These are phyloP conservation scores for Andrena dorsata DNA, from an alignment of 2,888 invertebrate species.

Conservation along the genomic window DNA sequence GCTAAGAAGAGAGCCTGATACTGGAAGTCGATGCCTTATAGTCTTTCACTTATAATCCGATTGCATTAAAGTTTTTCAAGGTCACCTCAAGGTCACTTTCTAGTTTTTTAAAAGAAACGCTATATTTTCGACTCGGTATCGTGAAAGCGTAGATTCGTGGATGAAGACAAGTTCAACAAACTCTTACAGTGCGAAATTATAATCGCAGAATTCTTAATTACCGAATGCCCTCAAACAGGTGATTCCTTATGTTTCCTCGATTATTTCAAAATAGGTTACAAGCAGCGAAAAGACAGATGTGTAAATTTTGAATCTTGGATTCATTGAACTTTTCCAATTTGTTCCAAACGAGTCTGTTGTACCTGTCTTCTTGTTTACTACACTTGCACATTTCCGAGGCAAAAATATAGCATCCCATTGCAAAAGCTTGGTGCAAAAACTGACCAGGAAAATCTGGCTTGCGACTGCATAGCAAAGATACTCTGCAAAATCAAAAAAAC, in stretches of 20 bases:
- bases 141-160: background rate
- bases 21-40: background rate
- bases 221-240: no score
- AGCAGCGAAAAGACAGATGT: no score
- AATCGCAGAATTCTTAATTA: no score
- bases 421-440: no score
- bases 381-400: no score
- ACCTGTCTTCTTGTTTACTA: no score
- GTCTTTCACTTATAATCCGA: background rate
- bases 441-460: background rate
- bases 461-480: background rate
- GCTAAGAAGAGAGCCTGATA: background rate
- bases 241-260: no score
- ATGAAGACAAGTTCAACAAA: background rate
- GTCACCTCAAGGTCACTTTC: slow-evolving; percentile 3
- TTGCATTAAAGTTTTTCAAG: background rate
- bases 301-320: no score
- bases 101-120: background rate
- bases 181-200: background rate
- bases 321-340: no score
- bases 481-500: background rate
- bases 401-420: no score
- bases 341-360: no score
- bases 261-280: no score
- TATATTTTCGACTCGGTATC: background rate